A percentile compares a stretch with the other conserved stretches of the same genome.
Evolutionary conservation across 2,113 vertebrate species (phyloP).

Genomic region (Menidia beryllina): DNA sequence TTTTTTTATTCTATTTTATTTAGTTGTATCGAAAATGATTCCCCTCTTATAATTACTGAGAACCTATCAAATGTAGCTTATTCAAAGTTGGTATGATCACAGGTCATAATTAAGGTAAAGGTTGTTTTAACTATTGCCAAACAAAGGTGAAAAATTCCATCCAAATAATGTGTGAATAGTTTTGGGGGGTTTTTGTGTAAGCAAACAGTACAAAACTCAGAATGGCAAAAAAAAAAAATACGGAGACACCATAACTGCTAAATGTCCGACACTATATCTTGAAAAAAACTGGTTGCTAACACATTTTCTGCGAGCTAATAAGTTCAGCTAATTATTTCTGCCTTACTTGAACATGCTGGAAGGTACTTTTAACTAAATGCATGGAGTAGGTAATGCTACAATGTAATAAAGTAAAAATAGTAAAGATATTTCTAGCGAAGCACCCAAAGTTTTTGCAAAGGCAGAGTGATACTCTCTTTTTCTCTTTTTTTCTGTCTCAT

Average conservation of each 20-base stretch:
- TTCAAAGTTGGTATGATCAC: neutral
- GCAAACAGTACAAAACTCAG: neutral
- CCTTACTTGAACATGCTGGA: slow-evolving; percentile 4
- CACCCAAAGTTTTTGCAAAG: neutral
- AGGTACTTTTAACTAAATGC: slow-evolving; percentile 1
- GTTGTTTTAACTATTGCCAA: neutral
- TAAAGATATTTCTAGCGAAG: neutral
- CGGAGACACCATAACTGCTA: neutral
- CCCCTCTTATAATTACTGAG: neutral
- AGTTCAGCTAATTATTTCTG: neutral
- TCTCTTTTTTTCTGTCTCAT: slow-evolving; percentile 6
- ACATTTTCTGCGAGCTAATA: neutral
- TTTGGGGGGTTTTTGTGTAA: neutral
- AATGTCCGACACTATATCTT: slow-evolving; percentile 10
- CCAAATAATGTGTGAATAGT: neutral
- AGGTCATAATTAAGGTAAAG: no score
- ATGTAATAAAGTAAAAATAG: neutral
- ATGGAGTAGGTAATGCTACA: neutral
- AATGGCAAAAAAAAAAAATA: neutral
- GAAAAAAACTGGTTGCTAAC: neutral
- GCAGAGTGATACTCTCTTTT: neutral
- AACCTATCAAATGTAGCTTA: neutral
- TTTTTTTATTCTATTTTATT: slow-evolving; percentile 3
- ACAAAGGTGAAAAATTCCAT: neutral
- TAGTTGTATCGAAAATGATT: neutral